Percentiles rank a stretch among this genome's conserved stretches.
phyloP scores from a whole-genome alignment of 2,888 invertebrate genomes.

The Nomada flava region DNA sequence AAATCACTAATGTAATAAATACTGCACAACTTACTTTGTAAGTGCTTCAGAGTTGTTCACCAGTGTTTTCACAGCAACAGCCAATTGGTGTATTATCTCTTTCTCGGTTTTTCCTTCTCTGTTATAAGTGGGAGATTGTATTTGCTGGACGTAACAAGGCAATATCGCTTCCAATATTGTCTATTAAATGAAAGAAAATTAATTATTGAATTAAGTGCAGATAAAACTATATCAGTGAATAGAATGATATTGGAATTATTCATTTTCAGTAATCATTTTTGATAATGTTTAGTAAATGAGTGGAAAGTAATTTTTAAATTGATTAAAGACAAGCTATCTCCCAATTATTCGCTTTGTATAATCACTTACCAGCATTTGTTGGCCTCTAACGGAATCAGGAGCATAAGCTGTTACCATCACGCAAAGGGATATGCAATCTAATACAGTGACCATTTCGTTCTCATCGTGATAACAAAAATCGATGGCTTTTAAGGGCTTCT shows the following conservation, averaged over 20 bases:
- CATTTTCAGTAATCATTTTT: no score
- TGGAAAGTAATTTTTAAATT: no score
- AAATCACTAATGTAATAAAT: neutral
- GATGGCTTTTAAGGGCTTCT: slow-evolving; percentile 95
- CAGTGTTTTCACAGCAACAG: slow-evolving; percentile 97
- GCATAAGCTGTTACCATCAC: slow-evolving; percentile 99
- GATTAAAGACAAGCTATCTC: no score
- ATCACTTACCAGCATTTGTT: slow-evolving; percentile 93
- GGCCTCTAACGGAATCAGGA: slow-evolving; percentile 96
- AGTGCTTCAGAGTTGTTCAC: slow-evolving; percentile 98
- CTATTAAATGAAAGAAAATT: slow-evolving; percentile 84
- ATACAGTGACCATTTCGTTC: slow-evolving; percentile 97
- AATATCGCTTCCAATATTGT: slow-evolving; percentile 98
- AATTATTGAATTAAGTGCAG: neutral
- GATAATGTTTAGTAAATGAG: no score
- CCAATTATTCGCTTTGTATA: no score
- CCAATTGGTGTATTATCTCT: slow-evolving; percentile 95
- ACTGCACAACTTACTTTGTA: slow-evolving; percentile 90
- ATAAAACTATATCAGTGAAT: neutral
- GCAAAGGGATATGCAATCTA: slow-evolving; percentile 99
- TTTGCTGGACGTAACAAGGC: slow-evolving; percentile 97
- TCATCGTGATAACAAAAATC: slow-evolving; percentile 99
- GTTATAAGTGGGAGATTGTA: slow-evolving; percentile 94
- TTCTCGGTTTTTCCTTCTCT: slow-evolving; percentile 97
- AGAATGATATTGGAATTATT: no score